Evolutionary conservation across 2,888 invertebrate species (phyloP).

Genomic region (Drosophila picticornis): DNA sequence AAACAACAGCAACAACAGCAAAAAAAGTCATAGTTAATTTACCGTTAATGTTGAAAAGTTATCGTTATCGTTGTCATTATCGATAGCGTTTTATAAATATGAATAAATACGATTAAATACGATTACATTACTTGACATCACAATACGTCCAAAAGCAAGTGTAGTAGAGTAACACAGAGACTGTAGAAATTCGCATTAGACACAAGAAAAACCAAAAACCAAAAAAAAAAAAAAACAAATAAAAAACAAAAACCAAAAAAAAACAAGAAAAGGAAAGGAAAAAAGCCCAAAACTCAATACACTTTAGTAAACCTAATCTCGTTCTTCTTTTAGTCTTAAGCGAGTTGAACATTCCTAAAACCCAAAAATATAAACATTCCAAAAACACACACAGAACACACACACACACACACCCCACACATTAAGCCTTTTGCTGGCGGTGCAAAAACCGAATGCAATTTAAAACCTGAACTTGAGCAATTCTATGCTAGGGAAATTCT

Average conservation of each 20-base stretch:
- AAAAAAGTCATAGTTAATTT: slow-evolving; percentile 61
- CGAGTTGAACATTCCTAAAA: slow-evolving; percentile 70
- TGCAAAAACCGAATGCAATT: slow-evolving; percentile 57
- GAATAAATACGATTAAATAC: slow-evolving; percentile 33
- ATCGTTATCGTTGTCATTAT: slow-evolving; percentile 61
- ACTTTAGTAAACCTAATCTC: slow-evolving; percentile 63
- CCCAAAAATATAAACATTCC: slow-evolving; percentile 16
- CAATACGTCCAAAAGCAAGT: slow-evolving; percentile 82
- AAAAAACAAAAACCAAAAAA: slow-evolving; percentile 8
- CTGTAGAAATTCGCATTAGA: slow-evolving; percentile 79
- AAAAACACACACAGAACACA: slow-evolving; percentile 33
- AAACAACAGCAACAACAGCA: slow-evolving; percentile 39
- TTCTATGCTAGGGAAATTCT: slow-evolving; percentile 60
- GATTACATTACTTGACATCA: slow-evolving; percentile 78
- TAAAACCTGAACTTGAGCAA: slow-evolving; percentile 75
- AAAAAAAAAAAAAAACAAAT: slow-evolving; percentile 10
- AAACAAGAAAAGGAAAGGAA: slow-evolving; percentile 10
- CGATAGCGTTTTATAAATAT: slow-evolving; percentile 63
- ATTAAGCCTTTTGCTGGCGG: slow-evolving; percentile 72
- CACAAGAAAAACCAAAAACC: slow-evolving; percentile 57
- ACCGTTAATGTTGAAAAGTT: slow-evolving; percentile 69
- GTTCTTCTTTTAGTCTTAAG: slow-evolving; percentile 72
- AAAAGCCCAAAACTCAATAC: slow-evolving; percentile 28
- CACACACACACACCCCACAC: slow-evolving; percentile 50
- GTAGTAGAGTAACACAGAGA: slow-evolving; percentile 80